phyloP scores from a whole-genome alignment of 2,113 vertebrate species.

The Vulpes lagopus region DNA sequence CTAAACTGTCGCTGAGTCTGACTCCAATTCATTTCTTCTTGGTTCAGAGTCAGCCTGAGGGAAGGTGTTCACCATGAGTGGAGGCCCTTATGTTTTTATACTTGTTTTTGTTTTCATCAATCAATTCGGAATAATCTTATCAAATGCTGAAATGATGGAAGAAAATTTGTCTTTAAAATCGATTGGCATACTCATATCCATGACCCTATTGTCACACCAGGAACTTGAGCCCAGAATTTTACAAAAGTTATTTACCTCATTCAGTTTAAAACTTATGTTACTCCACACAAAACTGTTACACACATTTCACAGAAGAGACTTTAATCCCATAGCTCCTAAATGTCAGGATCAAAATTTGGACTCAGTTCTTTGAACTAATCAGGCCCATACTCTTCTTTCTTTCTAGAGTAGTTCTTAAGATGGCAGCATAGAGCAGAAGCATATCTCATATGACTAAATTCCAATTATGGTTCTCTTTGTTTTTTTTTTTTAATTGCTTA shows the following conservation, averaged over 20 bases:
- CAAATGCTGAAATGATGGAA: neutral
- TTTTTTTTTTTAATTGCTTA: neutral
- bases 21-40: neutral
- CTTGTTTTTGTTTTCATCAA: neutral
- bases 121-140: neutral
- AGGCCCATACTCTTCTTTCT: neutral
- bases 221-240: neutral
- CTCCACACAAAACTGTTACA: neutral
- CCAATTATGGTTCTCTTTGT: neutral
- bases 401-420: slow-evolving; percentile 13
- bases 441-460: neutral
- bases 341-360: neutral
- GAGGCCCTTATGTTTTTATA: neutral
- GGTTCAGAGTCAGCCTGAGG: neutral
- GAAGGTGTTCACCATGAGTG: neutral
- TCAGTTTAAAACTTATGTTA: neutral
- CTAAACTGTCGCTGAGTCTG: neutral
- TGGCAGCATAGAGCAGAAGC: neutral
- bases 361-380: neutral
- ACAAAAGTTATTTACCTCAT: neutral
- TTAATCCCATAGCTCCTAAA: neutral
- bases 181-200: neutral
- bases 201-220: neutral
- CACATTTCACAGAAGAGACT: neutral
- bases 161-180: slow-evolving; percentile 4